Evolutionary conservation across 2,797 vertebrate species (phyloP).

Genomic region (Poecilia picta): DNA sequence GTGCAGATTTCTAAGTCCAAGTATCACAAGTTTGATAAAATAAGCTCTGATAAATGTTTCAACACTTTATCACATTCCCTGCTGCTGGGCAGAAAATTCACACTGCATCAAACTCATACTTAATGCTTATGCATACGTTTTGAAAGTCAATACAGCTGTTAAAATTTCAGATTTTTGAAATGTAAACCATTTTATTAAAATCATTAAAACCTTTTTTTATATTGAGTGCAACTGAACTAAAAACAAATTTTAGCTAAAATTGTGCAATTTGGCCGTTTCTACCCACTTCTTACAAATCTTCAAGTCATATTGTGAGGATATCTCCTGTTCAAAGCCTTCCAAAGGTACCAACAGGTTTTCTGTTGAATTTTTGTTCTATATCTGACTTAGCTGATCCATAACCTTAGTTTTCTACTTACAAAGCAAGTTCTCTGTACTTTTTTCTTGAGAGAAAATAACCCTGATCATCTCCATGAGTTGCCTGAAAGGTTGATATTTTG

Average conservation of each 20-base stretch:
- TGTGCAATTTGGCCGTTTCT: background rate
- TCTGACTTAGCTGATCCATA: background rate
- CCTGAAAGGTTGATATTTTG: background rate
- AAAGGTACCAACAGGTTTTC: background rate
- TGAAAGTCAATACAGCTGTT: background rate
- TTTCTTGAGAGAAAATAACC: background rate
- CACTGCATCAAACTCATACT: slow-evolving; percentile 28
- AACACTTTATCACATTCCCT: slow-evolving; percentile 49
- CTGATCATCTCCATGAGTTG: background rate
- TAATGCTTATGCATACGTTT: slow-evolving; percentile 10
- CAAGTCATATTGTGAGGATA: background rate
- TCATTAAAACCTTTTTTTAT: background rate
- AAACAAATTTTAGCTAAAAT: background rate
- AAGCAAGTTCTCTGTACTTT: background rate
- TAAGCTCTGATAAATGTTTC: slow-evolving; percentile 59
- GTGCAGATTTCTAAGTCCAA: slow-evolving; percentile 41
- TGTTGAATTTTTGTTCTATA: background rate
- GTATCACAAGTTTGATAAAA: slow-evolving; percentile 45
- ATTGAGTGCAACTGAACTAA: background rate
- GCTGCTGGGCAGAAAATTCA: slow-evolving; percentile 30
- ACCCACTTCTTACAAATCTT: background rate
- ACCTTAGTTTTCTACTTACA: background rate
- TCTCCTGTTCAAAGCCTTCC: background rate
- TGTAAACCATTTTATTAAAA: background rate
- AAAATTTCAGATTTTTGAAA: background rate